Evolutionary conservation across 1,140 invertebrate species (phyloP).

Genomic region (Lucilia sericata): DNA sequence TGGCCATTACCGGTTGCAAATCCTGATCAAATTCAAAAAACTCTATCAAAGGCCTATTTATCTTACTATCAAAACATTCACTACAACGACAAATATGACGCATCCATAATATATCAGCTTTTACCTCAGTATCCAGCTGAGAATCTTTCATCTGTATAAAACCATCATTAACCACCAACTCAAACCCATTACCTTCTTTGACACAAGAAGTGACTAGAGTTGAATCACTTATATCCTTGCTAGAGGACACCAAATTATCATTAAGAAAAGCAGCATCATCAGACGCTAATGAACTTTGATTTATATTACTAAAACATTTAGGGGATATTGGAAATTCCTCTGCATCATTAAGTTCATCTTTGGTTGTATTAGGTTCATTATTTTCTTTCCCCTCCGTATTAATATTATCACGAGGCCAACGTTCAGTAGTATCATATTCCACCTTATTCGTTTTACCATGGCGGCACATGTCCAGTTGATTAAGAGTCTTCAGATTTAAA

Average conservation of each 20-base stretch:
- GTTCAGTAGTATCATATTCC: not conserved
- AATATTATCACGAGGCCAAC: not conserved
- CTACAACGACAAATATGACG: not conserved
- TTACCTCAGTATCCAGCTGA: not conserved
- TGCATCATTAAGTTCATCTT: not conserved
- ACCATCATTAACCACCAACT: not conserved
- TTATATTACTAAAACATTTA: no score
- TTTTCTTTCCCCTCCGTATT: not conserved
- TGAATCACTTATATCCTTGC: not conserved
- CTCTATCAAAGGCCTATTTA: not conserved
- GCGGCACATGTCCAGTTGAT: conserved; percentile 31
- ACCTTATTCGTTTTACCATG: not conserved
- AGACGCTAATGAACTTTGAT: no score
- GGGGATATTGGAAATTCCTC: no score
- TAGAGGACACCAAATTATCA: not conserved
- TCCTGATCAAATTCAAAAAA: not conserved
- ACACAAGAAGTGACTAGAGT: not conserved
- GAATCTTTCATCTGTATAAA: not conserved
- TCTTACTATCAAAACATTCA: not conserved
- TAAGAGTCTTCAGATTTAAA: conserved; percentile 40
- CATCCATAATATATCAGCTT: not conserved
- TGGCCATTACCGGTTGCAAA: conserved; percentile 13
- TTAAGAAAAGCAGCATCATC: not conserved
- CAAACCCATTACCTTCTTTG: not conserved
- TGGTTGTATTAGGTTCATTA: not conserved